Evolutionary conservation across 2,888 invertebrate species (phyloP), one percentile per base, ranked within the genome.

Genomic region (Tetramorium bicarinatum): DNA sequence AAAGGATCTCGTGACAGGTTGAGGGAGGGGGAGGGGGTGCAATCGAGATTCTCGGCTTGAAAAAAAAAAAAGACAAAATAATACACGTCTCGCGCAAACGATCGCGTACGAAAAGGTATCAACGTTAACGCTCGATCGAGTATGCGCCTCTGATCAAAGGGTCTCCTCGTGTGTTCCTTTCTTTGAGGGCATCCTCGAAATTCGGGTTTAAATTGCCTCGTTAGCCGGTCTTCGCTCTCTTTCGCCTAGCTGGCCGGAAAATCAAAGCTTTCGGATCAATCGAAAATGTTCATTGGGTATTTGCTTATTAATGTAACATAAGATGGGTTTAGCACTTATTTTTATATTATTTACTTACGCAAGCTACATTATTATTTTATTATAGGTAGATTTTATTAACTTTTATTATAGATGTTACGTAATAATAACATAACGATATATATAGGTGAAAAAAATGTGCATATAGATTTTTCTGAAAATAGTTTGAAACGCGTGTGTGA

Each of bases 1-100:
- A 85, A 67, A 87, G 84, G 83, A 87, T 21, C 69, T 29, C 38
- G 13, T 44, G 41, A 15, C 21, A 54, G n/a, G 21, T n/a, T 38
- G 56, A 41, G 64, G 52, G 44, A 15, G 56, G 38, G 41, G 44
- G 62, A 52, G 41, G 62, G 61, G 25, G 41, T 38, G 49, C 49
- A n/a, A 47, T 47, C 34, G 69, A 56, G 67, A 47, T 41, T 2
- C 66, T 44, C 15, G n/a, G 3, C 18, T 21, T 79, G 59, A 38
- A 71, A 62, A 47, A 69, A 69, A 34, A 47, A 47, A n/a, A 21
- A 59, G 44, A 29, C 9, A 49, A 44, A 54, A 71, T 34, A 47
- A 79, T 52, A 34, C 79, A 69, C 56, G 47, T 41, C 29, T 79
- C 47, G 69, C 47, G 69, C 54, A 71, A 66, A 52, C 25, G 52